Evolutionary conservation across 2,888 invertebrate species (phyloP), one percentile per base, ranked within the genome.

Genomic region (Hypsopygia costalis): DNA sequence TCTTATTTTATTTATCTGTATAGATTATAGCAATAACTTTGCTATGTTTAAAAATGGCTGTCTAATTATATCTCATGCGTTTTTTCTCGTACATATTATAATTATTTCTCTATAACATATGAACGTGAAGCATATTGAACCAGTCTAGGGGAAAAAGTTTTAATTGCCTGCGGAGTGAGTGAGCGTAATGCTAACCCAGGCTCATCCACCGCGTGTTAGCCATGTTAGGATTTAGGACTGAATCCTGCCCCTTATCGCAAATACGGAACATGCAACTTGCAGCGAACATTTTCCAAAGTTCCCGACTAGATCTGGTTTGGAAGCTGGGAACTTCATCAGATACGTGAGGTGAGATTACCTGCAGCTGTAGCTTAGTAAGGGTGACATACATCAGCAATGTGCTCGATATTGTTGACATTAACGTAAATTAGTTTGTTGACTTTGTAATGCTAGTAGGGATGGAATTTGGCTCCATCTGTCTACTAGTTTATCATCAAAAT

Each of bases 241-340:
- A 74, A 76, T 78, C 70, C 71, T 59, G 67, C 75, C 75, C 69
- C 69, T 79, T 82, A 83, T 85, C 83, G 73, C 56, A 62, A 67
- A 63, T 76, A 37, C 59, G 62, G 72, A 69, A 75, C 76, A 81
- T 83, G 74, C 76, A 74, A 69, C 75, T 81, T 69, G 81, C 77
- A 68, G 68, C 65, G 67, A 68, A 61, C 69, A 67, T 60, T 65
- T 69, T 69, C 64, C 63, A 63, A 86, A 86, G 72, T 83, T 86
- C 77, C 71, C 69, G 68, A 80, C 82, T 80, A 73, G 72, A 86
- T 85, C 85, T 85, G 83, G 86, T 86, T 87, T 75, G 71, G 78
- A 74, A 86, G 83, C 80, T 82, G 67, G 71, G 77, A 87, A 87
- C 86, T 87, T 79, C 44, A 51, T 47, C 51, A 51, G 43, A 34